Evolutionary conservation across 2,888 invertebrate genomes (phyloP).

Genomic region (Hyposoter dolosus): DNA sequence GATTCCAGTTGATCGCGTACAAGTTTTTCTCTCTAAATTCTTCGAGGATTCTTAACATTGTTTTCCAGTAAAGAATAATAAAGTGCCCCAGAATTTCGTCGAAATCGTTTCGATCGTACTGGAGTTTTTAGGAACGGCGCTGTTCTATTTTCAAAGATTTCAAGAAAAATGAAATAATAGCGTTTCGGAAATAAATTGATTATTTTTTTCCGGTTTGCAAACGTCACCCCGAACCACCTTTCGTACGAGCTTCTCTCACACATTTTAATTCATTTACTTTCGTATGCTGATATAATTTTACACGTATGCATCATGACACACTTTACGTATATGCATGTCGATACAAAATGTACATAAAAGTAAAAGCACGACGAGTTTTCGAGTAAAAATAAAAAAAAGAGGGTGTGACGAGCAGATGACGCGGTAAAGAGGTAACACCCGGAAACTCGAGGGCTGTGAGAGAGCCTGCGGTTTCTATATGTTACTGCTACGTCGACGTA

Average conservation of each 20-base stretch:
- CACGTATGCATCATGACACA: background rate
- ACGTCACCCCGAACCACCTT: background rate
- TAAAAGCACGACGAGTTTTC: conserved; percentile 38
- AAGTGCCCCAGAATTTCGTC: too few relatives aligned
- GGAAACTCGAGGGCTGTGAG: conserved; percentile 46
- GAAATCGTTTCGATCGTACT: background rate
- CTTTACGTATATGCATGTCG: conserved; percentile 5
- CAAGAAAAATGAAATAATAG: too few relatives aligned
- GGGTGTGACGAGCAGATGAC: conserved; percentile 32
- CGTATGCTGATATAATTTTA: background rate
- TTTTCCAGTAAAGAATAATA: background rate
- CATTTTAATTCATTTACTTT: background rate
- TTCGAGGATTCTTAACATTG: background rate
- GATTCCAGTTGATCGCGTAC: background rate
- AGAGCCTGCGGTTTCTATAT: conserved; percentile 55
- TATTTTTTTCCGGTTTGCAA: too few relatives aligned
- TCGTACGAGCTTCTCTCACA: background rate
- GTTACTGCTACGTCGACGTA: conserved; percentile 34
- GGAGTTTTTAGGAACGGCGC: background rate
- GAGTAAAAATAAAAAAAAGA: conserved; percentile 32
- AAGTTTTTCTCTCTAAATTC: background rate
- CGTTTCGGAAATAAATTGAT: too few relatives aligned
- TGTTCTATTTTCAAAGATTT: too few relatives aligned
- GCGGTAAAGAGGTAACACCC: conserved; percentile 53
- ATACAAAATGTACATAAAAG: conserved; percentile 30